Evolutionary conservation across 2,888 invertebrate genomes (phyloP).

Genomic region (Orthosia gracilis): DNA sequence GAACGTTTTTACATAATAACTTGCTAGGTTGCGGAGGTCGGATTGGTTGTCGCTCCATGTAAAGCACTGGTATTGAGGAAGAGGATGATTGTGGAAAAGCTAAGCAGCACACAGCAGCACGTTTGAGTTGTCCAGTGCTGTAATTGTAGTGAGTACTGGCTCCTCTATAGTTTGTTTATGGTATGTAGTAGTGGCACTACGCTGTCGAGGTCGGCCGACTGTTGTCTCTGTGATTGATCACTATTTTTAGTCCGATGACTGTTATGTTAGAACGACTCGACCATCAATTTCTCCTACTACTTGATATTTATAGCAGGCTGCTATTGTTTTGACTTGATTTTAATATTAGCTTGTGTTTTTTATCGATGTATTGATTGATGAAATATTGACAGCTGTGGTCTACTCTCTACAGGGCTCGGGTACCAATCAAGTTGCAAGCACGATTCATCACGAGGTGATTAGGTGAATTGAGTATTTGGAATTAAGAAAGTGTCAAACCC

Average conservation of each 20-base stretch:
- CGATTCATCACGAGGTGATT: too few relatives aligned
- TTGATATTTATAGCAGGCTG: slow-evolving; percentile 10
- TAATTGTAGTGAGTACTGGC: neutral
- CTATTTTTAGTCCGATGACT: slow-evolving; percentile 40
- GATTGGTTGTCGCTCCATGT: too few relatives aligned
- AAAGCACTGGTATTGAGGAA: too few relatives aligned
- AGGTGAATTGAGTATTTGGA: too few relatives aligned
- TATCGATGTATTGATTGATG: neutral
- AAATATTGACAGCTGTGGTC: neutral
- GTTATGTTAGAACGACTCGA: slow-evolving; percentile 18
- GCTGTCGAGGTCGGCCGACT: slow-evolving; percentile 26
- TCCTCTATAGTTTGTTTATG: slow-evolving; percentile 1
- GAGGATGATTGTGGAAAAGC: too few relatives aligned
- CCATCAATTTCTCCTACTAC: slow-evolving; percentile 24
- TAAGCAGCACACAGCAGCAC: too few relatives aligned
- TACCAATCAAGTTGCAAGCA: neutral
- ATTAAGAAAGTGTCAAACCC: too few relatives aligned
- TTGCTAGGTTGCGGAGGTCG: too few relatives aligned
- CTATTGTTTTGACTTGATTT: slow-evolving; percentile 2
- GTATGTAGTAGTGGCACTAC: neutral
- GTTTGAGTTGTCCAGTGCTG: neutral
- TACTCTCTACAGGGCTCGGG: too few relatives aligned
- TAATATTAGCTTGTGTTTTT: neutral
- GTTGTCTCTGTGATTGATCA: slow-evolving; percentile 43
- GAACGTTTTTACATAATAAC: too few relatives aligned